Evolutionary conservation across 1,140 invertebrate genomes (phyloP).

Genomic region (Acromyrmex echinatior): DNA sequence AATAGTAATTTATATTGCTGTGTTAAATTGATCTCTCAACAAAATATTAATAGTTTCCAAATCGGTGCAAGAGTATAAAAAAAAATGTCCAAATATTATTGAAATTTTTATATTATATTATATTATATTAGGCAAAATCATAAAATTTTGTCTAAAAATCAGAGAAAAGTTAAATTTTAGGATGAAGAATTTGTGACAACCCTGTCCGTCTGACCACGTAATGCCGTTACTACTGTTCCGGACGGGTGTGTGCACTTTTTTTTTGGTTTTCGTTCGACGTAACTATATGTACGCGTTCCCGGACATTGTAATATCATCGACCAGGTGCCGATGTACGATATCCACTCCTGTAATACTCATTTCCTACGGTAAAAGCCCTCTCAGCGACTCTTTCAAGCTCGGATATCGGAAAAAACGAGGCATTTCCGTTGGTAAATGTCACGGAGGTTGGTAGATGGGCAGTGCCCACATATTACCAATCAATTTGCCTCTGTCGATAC

Average conservation of each 20-base stretch:
- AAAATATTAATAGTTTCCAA: no score
- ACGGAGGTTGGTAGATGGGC: slow-evolving; percentile 70
- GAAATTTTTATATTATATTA: no score
- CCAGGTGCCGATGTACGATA: slow-evolving; percentile 64
- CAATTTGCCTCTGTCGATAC: slow-evolving; percentile 78
- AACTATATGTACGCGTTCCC: slow-evolving; percentile 31
- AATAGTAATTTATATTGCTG: no score
- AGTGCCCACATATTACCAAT: slow-evolving; percentile 77
- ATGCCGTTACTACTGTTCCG: slow-evolving; percentile 25
- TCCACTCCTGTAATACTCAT: slow-evolving; percentile 74
- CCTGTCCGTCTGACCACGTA: not conserved
- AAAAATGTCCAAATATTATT: no score
- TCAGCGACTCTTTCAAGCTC: slow-evolving; percentile 73
- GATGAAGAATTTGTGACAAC: no score
- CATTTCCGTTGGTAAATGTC: slow-evolving; percentile 78
- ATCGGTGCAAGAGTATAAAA: no score
- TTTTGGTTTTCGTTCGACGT: slow-evolving; percentile 36
- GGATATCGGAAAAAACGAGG: slow-evolving; percentile 76
- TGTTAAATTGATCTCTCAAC: no score
- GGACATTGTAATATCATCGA: slow-evolving; percentile 65
- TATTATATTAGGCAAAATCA: no score
- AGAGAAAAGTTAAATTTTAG: no score
- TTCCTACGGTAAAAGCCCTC: slow-evolving; percentile 75
- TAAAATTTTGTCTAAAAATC: no score
- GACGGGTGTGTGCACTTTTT: not conserved